A percentile compares a stretch with the other conserved stretches of the same genome.
These are phyloP conservation scores for Hemitrygon akajei DNA, from an alignment of 2,797 vertebrate genomes.

Conservation along the genomic window DNA sequence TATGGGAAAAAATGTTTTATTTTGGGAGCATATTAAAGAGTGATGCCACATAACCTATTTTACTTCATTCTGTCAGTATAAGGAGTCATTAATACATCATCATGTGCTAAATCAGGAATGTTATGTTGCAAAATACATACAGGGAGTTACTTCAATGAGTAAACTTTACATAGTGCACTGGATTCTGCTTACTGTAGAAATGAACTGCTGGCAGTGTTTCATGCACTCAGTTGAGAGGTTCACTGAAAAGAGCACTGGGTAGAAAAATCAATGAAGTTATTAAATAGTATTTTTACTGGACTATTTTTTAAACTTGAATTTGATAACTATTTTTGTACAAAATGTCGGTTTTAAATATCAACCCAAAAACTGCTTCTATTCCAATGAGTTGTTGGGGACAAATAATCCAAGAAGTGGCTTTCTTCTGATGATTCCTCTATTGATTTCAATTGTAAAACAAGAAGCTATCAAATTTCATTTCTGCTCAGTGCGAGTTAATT, in stretches of 20 bases:
- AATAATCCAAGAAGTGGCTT: background rate
- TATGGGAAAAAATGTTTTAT: conserved; percentile 2
- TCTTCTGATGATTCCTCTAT: background rate
- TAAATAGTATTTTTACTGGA: background rate
- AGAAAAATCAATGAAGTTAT: background rate
- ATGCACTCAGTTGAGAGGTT: background rate
- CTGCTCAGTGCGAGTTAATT: background rate
- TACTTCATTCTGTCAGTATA: background rate
- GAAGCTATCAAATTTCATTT: background rate
- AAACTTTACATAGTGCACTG: conserved; percentile 20
- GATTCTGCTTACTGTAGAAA: conserved; percentile 26
- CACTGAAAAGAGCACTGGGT: background rate
- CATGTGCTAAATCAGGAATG: conserved; percentile 33
- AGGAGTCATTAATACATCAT: conserved; percentile 21
- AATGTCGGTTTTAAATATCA: background rate
- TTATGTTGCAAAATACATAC: conserved; percentile 22
- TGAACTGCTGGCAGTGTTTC: background rate
- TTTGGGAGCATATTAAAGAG: conserved; percentile 18
- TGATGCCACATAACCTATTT: conserved; percentile 24
- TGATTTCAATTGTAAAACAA: background rate
- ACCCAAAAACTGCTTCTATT: background rate
- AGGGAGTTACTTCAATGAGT: background rate
- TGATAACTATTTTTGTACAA: background rate
- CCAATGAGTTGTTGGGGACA: background rate
- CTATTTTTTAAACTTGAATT: background rate